A percentile compares a stretch with the other conserved stretches of the same genome.
These are phyloP conservation scores for Ceratitis capitata DNA, from an alignment of 1,140 invertebrate species.

Conservation along the genomic window DNA sequence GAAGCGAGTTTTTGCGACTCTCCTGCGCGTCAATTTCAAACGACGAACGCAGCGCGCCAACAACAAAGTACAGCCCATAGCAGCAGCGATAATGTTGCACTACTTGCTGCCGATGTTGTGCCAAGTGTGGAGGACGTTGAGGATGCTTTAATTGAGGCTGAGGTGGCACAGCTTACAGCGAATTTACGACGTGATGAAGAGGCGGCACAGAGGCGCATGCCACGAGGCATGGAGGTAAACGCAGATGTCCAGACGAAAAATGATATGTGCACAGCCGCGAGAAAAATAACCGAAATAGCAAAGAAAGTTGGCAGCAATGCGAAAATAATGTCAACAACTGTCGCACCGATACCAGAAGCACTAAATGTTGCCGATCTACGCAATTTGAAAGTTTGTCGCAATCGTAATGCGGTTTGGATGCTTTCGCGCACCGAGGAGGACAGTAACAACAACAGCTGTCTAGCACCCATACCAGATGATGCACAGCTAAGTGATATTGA, in stretches of 20 bases:
- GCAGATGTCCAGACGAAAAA: neutral
- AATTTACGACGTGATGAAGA: slow-evolving; percentile 38
- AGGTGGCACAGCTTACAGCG: slow-evolving; percentile 60
- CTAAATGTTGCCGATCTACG: slow-evolving; percentile 51
- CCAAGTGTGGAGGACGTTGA: slow-evolving; percentile 55
- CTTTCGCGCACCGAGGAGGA: slow-evolving; percentile 45
- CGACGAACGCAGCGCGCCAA: neutral
- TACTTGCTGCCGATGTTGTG: slow-evolving; percentile 43
- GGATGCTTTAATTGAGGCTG: slow-evolving; percentile 50
- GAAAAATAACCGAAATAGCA: neutral
- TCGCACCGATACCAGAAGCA: neutral
- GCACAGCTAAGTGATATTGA: slow-evolving; percentile 64
- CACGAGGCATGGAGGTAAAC: neutral
- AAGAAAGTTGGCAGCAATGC: neutral
- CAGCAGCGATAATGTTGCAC: neutral
- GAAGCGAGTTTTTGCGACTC: slow-evolving; percentile 43
- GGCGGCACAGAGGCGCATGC: neutral
- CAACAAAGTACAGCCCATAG: neutral
- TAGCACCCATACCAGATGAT: slow-evolving; percentile 52
- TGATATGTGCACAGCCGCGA: neutral
- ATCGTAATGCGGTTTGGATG: slow-evolving; percentile 57
- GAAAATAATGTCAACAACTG: neutral
- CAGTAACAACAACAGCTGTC: neutral
- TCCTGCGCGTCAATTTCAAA: neutral
- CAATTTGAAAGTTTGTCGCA: slow-evolving; percentile 57